Percentiles rank a stretch among this genome's conserved stretches.
phyloP scores from a whole-genome alignment of 2,888 invertebrate species.

The Pollenia griseotomentosa region DNA sequence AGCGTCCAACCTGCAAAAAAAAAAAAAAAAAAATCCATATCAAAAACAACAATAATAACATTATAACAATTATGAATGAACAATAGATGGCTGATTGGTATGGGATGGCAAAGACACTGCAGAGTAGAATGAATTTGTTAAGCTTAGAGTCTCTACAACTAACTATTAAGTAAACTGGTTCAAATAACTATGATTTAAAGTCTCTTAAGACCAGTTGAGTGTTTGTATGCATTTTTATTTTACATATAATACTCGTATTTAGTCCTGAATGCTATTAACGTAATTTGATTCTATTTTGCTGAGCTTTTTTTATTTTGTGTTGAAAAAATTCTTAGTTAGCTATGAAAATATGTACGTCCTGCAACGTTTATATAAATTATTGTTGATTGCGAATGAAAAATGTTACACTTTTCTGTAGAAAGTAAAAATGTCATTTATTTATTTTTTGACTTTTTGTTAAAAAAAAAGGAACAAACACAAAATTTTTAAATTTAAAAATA shows the following conservation, averaged over 20 bases:
- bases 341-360: too few relatives aligned
- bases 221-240: constrained; percentile 14
- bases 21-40: constrained; percentile 3
- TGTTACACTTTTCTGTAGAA: too few relatives aligned
- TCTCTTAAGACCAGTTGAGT: constrained; percentile 10
- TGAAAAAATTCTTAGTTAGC: too few relatives aligned
- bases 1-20: constrained; percentile 94
- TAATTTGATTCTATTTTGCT: constrained; percentile 30
- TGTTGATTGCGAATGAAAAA: too few relatives aligned
- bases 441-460: too few relatives aligned
- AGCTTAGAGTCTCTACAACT: neutral
- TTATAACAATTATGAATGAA: constrained; percentile 50
- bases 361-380: too few relatives aligned
- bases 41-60: constrained; percentile 15
- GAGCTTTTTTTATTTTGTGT: neutral
- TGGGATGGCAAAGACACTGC: neutral
- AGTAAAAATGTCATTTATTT: too few relatives aligned
- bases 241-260: constrained; percentile 6
- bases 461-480: too few relatives aligned
- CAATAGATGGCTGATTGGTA: neutral
- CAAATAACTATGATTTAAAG: constrained; percentile 43
- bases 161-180: constrained; percentile 40
- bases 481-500: too few relatives aligned
- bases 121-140: constrained; percentile 27
- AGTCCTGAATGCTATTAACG: constrained; percentile 18